These are phyloP conservation scores for Sminthurides bifidus DNA, from an alignment of 1,140 invertebrate genomes.

Conservation along the genomic window DNA sequence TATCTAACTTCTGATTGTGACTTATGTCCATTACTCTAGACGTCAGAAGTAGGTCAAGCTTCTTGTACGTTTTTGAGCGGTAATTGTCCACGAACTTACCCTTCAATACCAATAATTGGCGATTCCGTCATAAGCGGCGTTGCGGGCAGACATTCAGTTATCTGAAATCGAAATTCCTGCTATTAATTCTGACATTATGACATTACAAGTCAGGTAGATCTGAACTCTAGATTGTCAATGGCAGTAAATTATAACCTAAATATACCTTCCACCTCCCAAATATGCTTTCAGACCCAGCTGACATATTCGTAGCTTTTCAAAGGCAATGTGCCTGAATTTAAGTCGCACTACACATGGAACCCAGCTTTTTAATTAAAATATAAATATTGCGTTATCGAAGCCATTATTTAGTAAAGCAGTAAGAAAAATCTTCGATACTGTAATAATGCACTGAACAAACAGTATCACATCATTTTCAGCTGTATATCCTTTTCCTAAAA, in stretches of 20 bases:
- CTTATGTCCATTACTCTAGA: conserved; percentile 9
- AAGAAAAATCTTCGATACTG: too few relatives aligned
- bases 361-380: too few relatives aligned
- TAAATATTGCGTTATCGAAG: too few relatives aligned
- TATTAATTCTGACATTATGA: not conserved
- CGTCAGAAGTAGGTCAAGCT: not conserved
- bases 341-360: too few relatives aligned
- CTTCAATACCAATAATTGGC: conserved; percentile 44
- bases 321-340: too few relatives aligned
- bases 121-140: conserved; percentile 39
- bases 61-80: not conserved
- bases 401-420: too few relatives aligned
- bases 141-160: conserved; percentile 39
- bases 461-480: too few relatives aligned
- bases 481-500: too few relatives aligned
- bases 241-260: not conserved
- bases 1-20: not conserved
- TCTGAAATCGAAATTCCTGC: conserved; percentile 35
- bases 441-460: too few relatives aligned
- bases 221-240: not conserved
- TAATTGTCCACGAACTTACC: conserved; percentile 35
- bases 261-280: conserved; percentile 38
- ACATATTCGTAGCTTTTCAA: too few relatives aligned
- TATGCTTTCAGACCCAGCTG: too few relatives aligned
- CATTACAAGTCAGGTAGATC: not conserved